A percentile compares a stretch with the other conserved stretches of the same genome.
phyloP scores from a whole-genome alignment of 2,113 vertebrate species.

The Cinclus mexicanus region DNA sequence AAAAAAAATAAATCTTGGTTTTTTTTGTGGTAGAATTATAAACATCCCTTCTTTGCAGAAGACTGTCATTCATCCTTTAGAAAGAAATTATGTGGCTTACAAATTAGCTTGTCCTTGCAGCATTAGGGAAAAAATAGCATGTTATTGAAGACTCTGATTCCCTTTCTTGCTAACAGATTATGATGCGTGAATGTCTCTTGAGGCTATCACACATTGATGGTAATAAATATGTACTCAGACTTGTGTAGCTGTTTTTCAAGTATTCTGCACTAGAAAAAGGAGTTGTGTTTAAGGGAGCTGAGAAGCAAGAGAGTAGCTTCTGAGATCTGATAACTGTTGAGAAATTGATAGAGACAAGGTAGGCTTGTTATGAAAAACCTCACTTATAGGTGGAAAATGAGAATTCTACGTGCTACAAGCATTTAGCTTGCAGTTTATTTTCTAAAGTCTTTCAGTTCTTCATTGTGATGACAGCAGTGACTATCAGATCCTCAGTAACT shows the following conservation, averaged over 20 bases:
- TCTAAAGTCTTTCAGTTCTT: background rate
- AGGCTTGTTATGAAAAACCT: background rate
- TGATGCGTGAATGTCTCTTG: conserved; percentile 31
- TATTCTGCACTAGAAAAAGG: conserved; percentile 1
- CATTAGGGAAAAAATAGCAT: conserved; percentile 28
- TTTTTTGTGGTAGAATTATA: background rate
- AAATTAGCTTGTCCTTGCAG: conserved; percentile 41
- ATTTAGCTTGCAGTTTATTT: background rate
- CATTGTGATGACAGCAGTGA: background rate
- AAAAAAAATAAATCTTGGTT: background rate
- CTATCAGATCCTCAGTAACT: conserved; percentile 37
- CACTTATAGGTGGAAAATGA: background rate
- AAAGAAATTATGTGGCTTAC: background rate
- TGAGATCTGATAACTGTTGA: background rate
- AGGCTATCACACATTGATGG: background rate
- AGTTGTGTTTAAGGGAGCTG: background rate
- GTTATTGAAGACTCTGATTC: background rate
- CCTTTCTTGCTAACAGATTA: conserved; percentile 30
- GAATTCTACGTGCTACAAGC: background rate
- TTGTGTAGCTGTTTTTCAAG: background rate
- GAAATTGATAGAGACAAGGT: background rate
- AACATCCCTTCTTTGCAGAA: background rate
- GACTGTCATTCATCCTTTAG: background rate
- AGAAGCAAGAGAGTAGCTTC: background rate
- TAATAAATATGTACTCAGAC: conserved; percentile 38